Percentiles rank a stretch among this genome's conserved stretches.
Evolutionary conservation across 2,113 vertebrate genomes (phyloP).

Genomic region (Microcebus lehilahytsara): DNA sequence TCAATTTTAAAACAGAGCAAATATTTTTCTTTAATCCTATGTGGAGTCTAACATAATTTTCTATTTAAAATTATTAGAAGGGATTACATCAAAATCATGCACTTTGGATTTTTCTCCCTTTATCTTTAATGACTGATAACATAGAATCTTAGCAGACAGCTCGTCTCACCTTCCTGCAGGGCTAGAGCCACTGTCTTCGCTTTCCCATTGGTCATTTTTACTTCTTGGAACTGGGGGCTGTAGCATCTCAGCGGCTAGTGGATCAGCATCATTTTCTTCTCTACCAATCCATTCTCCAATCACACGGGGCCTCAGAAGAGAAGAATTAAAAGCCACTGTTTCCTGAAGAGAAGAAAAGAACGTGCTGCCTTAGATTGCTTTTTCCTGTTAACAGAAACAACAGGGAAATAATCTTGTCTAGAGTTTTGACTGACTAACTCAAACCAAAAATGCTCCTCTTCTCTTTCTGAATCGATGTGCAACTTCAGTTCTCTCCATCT

Average conservation of each 20-base stretch:
- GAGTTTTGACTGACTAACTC: not conserved
- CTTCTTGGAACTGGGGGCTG: conserved; percentile 93
- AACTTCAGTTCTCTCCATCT: not conserved
- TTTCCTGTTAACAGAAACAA: not conserved
- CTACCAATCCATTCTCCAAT: conserved; percentile 97
- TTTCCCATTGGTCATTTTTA: conserved; percentile 93
- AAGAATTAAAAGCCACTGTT: conserved; percentile 88
- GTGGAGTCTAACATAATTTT: not conserved
- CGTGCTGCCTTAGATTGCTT: not conserved
- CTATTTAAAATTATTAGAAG: not conserved
- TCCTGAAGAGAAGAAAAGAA: conserved; percentile 83
- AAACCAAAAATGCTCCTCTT: not conserved
- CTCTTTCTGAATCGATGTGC: not conserved
- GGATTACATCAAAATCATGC: not conserved
- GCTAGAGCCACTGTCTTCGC: conserved; percentile 86
- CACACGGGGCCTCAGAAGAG: conserved; percentile 93
- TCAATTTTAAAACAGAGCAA: not conserved
- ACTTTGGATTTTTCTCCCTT: not conserved
- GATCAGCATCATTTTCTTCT: conserved; percentile 95
- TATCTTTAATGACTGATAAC: not conserved
- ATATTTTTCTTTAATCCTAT: not conserved
- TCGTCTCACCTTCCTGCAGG: conserved; percentile 92
- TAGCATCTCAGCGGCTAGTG: conserved; percentile 96
- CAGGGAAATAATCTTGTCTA: not conserved
- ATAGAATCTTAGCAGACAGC: not conserved